These are phyloP conservation scores for Acrocephalus arundinaceus DNA, from an alignment of 2,113 vertebrate genomes.

Conservation along the genomic window DNA sequence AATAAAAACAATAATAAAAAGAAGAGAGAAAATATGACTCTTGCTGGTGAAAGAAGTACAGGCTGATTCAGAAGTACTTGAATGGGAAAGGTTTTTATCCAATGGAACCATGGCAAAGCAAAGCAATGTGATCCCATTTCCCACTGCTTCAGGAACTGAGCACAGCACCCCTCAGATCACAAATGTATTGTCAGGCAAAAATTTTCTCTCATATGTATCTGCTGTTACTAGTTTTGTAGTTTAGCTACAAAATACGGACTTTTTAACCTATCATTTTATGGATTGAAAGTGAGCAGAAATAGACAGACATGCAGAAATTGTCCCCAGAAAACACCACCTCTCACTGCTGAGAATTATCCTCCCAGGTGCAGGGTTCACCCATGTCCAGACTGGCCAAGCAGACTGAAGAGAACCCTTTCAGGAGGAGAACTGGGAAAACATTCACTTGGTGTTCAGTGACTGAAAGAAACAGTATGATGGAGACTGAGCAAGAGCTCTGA, in stretches of 20 bases:
- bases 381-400: background rate
- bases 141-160: background rate
- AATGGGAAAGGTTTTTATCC: background rate
- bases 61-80: background rate
- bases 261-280: background rate
- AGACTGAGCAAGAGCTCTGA: background rate
- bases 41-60: background rate
- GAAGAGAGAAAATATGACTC: background rate
- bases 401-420: background rate
- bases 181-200: background rate
- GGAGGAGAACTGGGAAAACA: background rate
- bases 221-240: background rate
- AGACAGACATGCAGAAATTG: background rate
- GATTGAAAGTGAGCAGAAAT: background rate
- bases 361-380: background rate
- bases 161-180: background rate
- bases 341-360: background rate
- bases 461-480: background rate
- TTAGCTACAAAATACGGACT: background rate
- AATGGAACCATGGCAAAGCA: background rate
- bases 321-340: background rate
- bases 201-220: background rate
- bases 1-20: background rate
- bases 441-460: accelerated
- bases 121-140: background rate